Evolutionary conservation across 2,113 vertebrate genomes (phyloP), one percentile per base, ranked within the genome.

Genomic region (Upupa epops): DNA sequence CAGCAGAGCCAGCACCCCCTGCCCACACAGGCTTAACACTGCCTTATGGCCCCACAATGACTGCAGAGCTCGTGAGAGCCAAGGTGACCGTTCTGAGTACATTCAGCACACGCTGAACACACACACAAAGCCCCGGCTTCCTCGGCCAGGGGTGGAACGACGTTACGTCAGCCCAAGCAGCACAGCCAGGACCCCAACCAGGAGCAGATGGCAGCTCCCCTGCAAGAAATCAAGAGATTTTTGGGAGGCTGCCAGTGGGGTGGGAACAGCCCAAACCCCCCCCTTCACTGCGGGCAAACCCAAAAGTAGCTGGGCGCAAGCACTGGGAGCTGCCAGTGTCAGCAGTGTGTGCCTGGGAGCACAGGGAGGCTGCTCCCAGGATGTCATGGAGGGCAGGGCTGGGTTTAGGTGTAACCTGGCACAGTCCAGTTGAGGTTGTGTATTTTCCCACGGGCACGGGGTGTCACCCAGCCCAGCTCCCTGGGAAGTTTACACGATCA

Each of bases 401-500:
- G 1, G 4, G 26, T 48, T 70, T 25, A 9, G 65, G 29, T 1
- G 4, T 22, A 20, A 42, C 48, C 34, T 40, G 1, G 2, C 52
- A 17, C 7, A 4, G 55, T 18, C 36, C 36, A 17, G 13, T 12
- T 29, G 65, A 56, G 32, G 5, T 11, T 5, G 55, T 10, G 32
- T 46, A 2, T 31, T 55, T 34, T 34, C 29, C 69, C 18, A 0
- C 1, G 2, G 69, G 34, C 5, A 3, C 1, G 1, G 8, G 7
- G 32, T 37, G 3, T 36, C 66, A 31, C 15, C 54, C 9, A 40
- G 60, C 70, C 75, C 31, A 45, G 13, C 68, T 46, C 18, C 18
- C 63, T 13, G 34, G 16, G 3, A 15, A 25, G 49, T 63, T 59
- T 49, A 36, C 31, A 11, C 3, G n/a, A 42, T 9, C 8, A 1